Percentiles rank a stretch among this genome's conserved stretches.
Evolutionary conservation across 1,140 invertebrate species (phyloP).

Genomic region (Sycobia sp.): DNA sequence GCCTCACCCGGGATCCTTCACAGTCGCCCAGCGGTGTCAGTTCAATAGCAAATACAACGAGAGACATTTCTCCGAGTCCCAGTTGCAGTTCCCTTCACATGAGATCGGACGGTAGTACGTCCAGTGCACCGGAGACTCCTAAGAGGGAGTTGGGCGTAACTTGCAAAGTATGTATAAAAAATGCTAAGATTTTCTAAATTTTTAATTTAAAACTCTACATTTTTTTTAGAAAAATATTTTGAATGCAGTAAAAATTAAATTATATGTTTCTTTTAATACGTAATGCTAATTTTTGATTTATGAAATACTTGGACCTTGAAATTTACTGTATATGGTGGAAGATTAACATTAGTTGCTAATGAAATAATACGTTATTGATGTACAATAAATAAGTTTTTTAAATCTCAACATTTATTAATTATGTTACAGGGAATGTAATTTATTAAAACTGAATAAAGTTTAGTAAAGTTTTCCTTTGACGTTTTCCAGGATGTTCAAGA

Average conservation of each 20-base stretch:
- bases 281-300: no score
- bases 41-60: constrained; percentile 62
- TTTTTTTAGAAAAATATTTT: no score
- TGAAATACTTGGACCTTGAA: no score
- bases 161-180: not conserved
- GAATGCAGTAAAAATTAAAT: no score
- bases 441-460: no score
- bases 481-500: constrained; percentile 53
- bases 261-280: no score
- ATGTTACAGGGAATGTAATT: no score
- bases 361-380: no score
- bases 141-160: constrained; percentile 54
- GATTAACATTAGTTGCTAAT: no score
- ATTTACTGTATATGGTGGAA: no score
- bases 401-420: no score
- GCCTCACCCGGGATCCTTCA: constrained; percentile 66
- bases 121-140: constrained; percentile 62
- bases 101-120: constrained; percentile 60
- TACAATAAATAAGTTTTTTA: no score
- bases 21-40: constrained; percentile 62
- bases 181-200: not conserved
- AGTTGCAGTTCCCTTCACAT: constrained; percentile 66
- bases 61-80: constrained; percentile 68
- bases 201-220: not conserved
- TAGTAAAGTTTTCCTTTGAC: not conserved